Evolutionary conservation across 1,140 invertebrate genomes (phyloP).

Genomic region (Paralvinella palmiformis): DNA sequence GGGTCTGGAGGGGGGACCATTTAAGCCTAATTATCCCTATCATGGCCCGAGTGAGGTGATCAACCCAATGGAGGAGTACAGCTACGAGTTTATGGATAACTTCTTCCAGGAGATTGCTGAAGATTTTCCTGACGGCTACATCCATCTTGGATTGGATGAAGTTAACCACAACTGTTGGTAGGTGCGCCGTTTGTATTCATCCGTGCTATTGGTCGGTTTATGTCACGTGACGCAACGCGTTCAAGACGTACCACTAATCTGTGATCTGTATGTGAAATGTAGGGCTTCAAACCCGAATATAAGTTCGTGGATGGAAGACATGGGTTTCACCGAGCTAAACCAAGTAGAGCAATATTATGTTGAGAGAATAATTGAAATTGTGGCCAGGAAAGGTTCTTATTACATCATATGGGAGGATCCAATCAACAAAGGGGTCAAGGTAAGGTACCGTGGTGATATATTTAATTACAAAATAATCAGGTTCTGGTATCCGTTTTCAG

Average conservation of each 20-base stretch:
- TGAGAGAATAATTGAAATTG: constrained; percentile 56
- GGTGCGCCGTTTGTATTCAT: constrained; percentile 18
- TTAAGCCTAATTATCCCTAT: constrained; percentile 17
- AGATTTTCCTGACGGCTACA: constrained; percentile 46
- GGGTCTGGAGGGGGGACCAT: constrained; percentile 16
- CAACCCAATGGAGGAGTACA: constrained; percentile 23
- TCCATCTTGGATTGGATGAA: constrained; percentile 76
- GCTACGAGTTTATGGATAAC: constrained; percentile 36
- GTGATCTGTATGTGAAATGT: constrained; percentile 33
- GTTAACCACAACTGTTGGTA: constrained; percentile 81
- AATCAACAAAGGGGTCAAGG: constrained; percentile 67
- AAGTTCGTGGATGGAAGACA: constrained; percentile 64
- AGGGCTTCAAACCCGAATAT: constrained; percentile 72
- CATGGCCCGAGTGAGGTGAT: constrained; percentile 22
- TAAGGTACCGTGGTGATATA: no score
- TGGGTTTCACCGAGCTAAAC: constrained; percentile 46
- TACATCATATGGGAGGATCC: constrained; percentile 90
- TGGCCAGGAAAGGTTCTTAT: constrained; percentile 32
- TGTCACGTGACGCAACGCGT: no score
- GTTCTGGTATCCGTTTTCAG: no score
- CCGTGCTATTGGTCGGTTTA: no score
- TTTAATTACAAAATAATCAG: no score
- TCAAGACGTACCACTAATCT: no score
- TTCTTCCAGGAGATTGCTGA: constrained; percentile 38
- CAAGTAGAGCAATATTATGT: constrained; percentile 66